phyloP scores from a whole-genome alignment of 2,888 invertebrate species.

The Lasioglossum vierecki region DNA sequence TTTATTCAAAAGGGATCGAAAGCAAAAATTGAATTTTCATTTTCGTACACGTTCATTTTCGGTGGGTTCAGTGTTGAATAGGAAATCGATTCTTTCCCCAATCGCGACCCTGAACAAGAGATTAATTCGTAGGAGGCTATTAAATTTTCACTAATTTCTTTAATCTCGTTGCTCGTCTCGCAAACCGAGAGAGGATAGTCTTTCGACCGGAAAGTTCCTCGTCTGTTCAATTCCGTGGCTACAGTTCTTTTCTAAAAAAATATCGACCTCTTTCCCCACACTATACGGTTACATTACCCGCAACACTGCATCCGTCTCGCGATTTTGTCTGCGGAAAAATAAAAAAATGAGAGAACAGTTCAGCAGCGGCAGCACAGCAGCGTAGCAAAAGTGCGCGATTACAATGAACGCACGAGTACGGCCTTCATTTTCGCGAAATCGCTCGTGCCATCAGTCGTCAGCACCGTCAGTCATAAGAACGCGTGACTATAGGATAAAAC shows the following conservation, averaged over 20 bases:
- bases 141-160: neutral
- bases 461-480: constrained; percentile 29
- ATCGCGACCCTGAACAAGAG: neutral
- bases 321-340: constrained; percentile 2
- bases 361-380: neutral
- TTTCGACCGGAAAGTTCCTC: neutral
- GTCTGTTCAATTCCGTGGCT: neutral
- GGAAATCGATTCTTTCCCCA: neutral
- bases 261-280: neutral
- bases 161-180: neutral
- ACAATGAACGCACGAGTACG: constrained; percentile 13
- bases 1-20: neutral
- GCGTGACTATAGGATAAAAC: constrained; percentile 28
- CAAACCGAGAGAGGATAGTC: neutral
- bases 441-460: constrained; percentile 28
- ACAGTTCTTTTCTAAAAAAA: neutral
- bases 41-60: neutral
- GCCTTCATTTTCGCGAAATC: constrained; percentile 39
- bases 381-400: neutral
- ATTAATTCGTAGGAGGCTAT: neutral
- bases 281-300: neutral
- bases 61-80: neutral
- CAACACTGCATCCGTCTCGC: neutral
- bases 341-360: neutral
- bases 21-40: neutral